A percentile compares a stretch with the other conserved stretches of the same genome.
Conservation (phyloP, 2,113 vertebrate genomes). For the Nansenia antarctica region DNA sequence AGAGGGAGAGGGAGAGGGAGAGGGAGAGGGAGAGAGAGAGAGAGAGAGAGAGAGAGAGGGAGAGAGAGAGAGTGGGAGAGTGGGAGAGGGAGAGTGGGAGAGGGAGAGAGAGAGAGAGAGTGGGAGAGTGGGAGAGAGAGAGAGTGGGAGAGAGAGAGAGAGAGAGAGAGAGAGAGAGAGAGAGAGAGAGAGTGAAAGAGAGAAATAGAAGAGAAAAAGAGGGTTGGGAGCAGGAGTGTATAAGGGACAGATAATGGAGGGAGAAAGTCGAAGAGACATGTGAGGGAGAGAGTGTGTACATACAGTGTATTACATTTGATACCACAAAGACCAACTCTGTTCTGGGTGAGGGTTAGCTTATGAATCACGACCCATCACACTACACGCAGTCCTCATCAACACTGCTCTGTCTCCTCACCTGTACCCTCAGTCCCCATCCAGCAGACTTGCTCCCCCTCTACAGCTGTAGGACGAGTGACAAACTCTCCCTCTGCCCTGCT, state of each 20-base stretch:
- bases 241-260: too few species aligned
- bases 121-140: conserved; percentile 67
- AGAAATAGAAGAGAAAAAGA: neutral
- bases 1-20: conserved; percentile 54
- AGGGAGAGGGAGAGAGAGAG: neutral
- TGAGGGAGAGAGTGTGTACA: too few species aligned
- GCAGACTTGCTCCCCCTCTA: neutral
- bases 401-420: neutral
- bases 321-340: neutral
- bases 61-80: neutral
- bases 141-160: conserved; percentile 47
- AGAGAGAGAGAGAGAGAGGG: neutral
- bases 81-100: conserved; percentile 5
- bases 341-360: neutral
- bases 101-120: conserved; percentile 68
- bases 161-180: conserved; percentile 52
- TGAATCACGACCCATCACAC: neutral
- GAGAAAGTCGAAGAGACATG: too few species aligned
- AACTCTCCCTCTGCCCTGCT: neutral
- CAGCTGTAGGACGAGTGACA: neutral
- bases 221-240: too few species aligned
- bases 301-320: too few species aligned
- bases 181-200: neutral
- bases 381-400: neutral
- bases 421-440: neutral